phyloP scores from a whole-genome alignment of 2,113 vertebrate genomes.

The Carettochelys insculpta region DNA sequence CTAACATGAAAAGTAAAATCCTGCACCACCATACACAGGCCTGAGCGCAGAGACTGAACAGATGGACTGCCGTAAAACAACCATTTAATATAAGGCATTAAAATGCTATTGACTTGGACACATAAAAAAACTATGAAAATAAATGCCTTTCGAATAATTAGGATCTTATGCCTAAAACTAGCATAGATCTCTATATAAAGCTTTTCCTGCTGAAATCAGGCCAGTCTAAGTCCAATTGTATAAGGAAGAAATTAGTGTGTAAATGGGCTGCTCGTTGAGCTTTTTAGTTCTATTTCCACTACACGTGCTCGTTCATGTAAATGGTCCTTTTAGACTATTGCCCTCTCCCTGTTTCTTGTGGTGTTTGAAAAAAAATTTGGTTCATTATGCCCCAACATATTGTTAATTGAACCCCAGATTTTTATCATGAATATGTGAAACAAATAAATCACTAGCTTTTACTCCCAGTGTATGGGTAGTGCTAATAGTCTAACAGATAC shows the following conservation, averaged over 20 bases:
- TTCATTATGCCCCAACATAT: background rate
- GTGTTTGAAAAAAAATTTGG: background rate
- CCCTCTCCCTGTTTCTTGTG: background rate
- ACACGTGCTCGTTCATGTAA: background rate
- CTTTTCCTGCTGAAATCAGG: slow-evolving; percentile 71
- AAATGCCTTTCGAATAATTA: slow-evolving; percentile 86
- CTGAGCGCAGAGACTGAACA: slow-evolving; percentile 74
- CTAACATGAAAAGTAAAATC: slow-evolving; percentile 74
- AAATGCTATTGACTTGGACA: slow-evolving; percentile 84
- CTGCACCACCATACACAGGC: slow-evolving; percentile 77
- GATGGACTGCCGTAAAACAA: slow-evolving; percentile 81
- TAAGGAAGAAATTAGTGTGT: slow-evolving; percentile 57
- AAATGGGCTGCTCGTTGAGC: slow-evolving; percentile 43
- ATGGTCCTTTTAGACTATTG: background rate
- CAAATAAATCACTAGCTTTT: background rate
- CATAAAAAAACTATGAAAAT: slow-evolving; percentile 80
- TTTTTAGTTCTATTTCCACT: slow-evolving; percentile 10
- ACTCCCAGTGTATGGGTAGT: background rate
- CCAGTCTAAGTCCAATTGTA: slow-evolving; percentile 59
- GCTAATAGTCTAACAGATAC: background rate
- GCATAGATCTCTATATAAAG: slow-evolving; percentile 71
- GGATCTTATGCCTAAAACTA: slow-evolving; percentile 80
- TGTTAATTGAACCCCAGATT: slow-evolving; percentile 23
- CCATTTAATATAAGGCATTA: slow-evolving; percentile 86
- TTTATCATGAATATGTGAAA: background rate